Evolutionary conservation across 2,113 vertebrate genomes (phyloP).

Genomic region (Neoarius graeffei): DNA sequence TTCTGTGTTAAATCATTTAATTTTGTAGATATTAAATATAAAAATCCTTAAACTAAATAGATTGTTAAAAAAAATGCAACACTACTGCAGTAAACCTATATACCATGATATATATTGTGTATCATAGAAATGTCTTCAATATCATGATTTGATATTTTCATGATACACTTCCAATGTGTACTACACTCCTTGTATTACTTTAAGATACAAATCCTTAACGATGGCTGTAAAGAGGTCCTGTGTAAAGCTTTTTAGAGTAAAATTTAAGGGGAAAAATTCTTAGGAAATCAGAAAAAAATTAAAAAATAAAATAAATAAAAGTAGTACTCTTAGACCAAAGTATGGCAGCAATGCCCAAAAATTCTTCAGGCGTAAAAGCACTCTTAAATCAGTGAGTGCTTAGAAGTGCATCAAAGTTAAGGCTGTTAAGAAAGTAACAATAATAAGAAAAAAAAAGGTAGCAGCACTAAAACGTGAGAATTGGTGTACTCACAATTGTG

Average conservation of each 20-base stretch:
- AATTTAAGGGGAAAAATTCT: neutral
- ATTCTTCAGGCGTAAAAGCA: neutral
- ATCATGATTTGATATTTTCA: neutral
- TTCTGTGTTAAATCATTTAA: neutral
- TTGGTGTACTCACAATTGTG: neutral
- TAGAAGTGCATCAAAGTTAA: neutral
- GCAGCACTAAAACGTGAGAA: neutral
- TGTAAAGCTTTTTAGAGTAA: neutral
- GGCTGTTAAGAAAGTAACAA: neutral
- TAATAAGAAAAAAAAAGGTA: neutral
- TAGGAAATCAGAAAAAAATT: neutral
- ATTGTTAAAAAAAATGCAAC: neutral
- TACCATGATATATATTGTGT: neutral
- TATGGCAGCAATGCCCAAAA: neutral
- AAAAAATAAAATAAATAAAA: too few species aligned
- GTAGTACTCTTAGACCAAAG: neutral
- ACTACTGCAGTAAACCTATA: neutral
- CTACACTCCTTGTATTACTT: neutral
- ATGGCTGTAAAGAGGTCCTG: neutral
- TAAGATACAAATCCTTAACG: neutral
- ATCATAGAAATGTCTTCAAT: neutral
- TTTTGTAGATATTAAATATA: neutral
- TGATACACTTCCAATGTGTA: neutral
- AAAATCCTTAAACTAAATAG: neutral
- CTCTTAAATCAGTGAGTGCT: neutral